Evolutionary conservation across 1,140 invertebrate species (phyloP).

Genomic region (Apocrypta bakeri): DNA sequence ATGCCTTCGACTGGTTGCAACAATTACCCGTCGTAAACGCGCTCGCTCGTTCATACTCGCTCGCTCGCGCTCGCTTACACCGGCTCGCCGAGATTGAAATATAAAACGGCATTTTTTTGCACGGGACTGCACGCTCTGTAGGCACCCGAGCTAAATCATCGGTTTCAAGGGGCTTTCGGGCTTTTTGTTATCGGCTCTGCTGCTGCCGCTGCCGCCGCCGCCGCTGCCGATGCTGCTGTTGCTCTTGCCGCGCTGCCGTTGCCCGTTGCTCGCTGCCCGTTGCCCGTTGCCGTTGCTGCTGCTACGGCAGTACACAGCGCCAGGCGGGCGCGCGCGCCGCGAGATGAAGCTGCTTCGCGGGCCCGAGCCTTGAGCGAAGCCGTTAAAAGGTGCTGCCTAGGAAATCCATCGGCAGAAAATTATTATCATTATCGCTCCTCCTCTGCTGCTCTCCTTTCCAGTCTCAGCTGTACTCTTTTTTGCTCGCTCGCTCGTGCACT

Average conservation of each 20-base stretch:
- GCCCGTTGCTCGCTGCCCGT: too few relatives aligned
- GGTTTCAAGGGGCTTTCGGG: slow-evolving; percentile 33
- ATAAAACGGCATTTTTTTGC: slow-evolving; percentile 59
- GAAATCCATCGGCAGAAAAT: slow-evolving; percentile 56
- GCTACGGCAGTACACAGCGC: too few relatives aligned
- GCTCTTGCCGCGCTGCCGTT: too few relatives aligned
- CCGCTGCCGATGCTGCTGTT: background rate
- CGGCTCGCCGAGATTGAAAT: slow-evolving; percentile 65
- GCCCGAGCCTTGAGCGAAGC: slow-evolving; percentile 18
- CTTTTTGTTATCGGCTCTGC: slow-evolving; percentile 21
- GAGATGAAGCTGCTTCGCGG: slow-evolving; percentile 32
- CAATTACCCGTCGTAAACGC: slow-evolving; percentile 68
- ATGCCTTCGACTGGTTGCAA: slow-evolving; percentile 61
- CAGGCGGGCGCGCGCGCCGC: slow-evolving; percentile 6
- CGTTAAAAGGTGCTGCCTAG: slow-evolving; percentile 56
- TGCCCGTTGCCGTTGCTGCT: too few relatives aligned
- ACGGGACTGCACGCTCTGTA: slow-evolving; percentile 20
- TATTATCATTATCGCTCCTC: slow-evolving; percentile 50
- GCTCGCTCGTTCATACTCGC: slow-evolving; percentile 45
- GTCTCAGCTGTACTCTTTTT: background rate
- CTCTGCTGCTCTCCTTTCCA: slow-evolving; percentile 27
- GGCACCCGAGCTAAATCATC: slow-evolving; percentile 37
- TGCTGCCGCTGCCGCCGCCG: background rate
- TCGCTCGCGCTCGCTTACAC: slow-evolving; percentile 26
- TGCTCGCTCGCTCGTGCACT: background rate